Conservation (phyloP, 2,113 vertebrate species). For the Gracilinanus agilis region DNA sequence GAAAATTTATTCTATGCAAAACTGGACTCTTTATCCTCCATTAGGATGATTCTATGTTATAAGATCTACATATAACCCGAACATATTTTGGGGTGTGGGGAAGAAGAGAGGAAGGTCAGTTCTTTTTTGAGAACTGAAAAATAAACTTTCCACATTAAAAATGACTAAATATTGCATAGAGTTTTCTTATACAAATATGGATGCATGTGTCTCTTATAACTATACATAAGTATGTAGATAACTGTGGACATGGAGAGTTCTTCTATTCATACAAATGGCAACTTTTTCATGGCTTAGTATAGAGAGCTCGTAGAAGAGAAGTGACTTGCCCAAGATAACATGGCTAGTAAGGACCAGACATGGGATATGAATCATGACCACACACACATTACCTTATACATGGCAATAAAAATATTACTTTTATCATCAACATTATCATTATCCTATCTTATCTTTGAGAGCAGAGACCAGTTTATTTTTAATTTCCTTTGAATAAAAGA, state of each 20-base stretch:
- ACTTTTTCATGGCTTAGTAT: background rate
- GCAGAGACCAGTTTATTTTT: too few relatives aligned
- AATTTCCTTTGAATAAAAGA: too few relatives aligned
- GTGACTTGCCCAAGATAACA: too few relatives aligned
- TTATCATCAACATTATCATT: too few relatives aligned
- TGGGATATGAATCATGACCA: background rate
- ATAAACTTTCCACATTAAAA: background rate
- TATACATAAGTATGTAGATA: background rate
- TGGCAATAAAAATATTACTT: too few relatives aligned
- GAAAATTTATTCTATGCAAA: background rate
- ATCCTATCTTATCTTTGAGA: too few relatives aligned
- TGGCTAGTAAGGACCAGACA: background rate
- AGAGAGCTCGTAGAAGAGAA: background rate
- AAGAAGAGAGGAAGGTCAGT: background rate
- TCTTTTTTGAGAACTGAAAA: background rate
- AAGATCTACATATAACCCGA: background rate
- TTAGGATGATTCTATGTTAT: background rate
- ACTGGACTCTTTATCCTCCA: background rate
- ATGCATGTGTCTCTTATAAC: conserved; percentile 41
- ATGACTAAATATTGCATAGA: background rate
- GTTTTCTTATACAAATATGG: background rate
- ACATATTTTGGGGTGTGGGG: too few relatives aligned
- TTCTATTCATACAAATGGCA: background rate
- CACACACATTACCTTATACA: too few relatives aligned
- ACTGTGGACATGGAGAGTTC: background rate